Base-by-base conservation (phyloP, 2,113 vertebrate species). In the Neotoma lepida region DNA sequence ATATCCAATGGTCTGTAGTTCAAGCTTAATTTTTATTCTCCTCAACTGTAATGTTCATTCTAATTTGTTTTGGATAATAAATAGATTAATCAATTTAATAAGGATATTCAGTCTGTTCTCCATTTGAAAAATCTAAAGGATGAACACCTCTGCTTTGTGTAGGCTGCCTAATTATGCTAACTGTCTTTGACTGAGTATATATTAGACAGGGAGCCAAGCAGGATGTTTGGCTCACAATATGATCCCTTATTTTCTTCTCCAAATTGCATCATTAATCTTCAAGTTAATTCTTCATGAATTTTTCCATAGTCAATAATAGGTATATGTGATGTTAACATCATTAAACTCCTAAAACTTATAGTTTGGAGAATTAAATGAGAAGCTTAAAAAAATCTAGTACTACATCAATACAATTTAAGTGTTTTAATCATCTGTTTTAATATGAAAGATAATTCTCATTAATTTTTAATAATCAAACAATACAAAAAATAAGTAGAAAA, bases 101-200 rank as follows among this genome's bases (percentile, higher is more conserved):
- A 97, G 66, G 80, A 95, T 92, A 96, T 91, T 88, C 82, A 63
- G 70, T 93, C 81, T 94, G 49, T 91, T 95, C 96, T 91, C 93
- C n/a, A 64, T 92, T 86, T 96, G 91, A 97, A 96, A 95, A 95
- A 89, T 91, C 81, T 66, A 81, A 18, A 89, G 46, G 66, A 91
- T 56, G 64, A 90, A 88, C 93, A 93, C 91, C 95, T 97, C 95
- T 97, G 95, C 80, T 97, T 93, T 97, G 41, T 95, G 91, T 95
- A 88, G 92, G 61, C 88, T 86, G 63, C 80, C 88, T 91, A 88
- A 93, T 96, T 96, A 97, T 41, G 26, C 85, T 97, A 97, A 97
- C 85, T 64, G 20, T 73, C 85, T 86, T 90, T 95, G 96, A 96
- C 93, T 73, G 71, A 96, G 89, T 78, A 86, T 94, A 81, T 86